Evolutionary conservation across 35 echinoderm and acorn worm genomes (phyloP), one percentile per base, ranked within the genome.

Genomic region (Hemicentrotus pulcherrimus): DNA sequence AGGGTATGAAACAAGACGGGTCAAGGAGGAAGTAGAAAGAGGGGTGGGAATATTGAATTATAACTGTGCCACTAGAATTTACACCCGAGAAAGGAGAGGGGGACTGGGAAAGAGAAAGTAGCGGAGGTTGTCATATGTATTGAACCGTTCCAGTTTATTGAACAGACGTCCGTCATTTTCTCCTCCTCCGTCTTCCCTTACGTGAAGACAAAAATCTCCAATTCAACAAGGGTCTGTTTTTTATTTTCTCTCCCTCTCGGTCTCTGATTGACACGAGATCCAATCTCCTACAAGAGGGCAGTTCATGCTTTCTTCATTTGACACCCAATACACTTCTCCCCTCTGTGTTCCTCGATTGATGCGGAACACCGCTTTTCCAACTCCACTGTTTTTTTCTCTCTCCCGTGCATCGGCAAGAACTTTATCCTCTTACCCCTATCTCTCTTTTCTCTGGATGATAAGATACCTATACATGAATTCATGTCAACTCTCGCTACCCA

Each of bases 131-230:
- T 93, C 91, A 93, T 93, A 93, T 93, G 58, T 93, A 93, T 93
- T 93, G 91, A 93, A 47, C 91, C 91, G 91, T 93, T 93, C 91
- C 91, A 93, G 91, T 93, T 93, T 93, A 47, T 93, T 93, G 91
- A 93, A 93, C 46, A 58, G 91, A 93, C 48, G 91, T 93, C 91
- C 46, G 91, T 93, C 91, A 93, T 93, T 93, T 47, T 93, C 91
- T 93, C 48, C 48, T 33, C 91, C 41, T 35, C 22, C 47, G 32
- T 58, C 48, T 47, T 58, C 48, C 48, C 32, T 93, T 31, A 93
- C 32, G 46, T 45, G 31, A 90, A 90, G 88, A 90, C 88, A 90
- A 90, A 78, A 93, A 93, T 93, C 91, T 93, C 91, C 91, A 93
- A 93, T 93, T 93, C 91, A 93, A 93, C 91, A 93, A 58, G 91